Base-by-base conservation (phyloP, 2,797 vertebrate genomes). In the Kryptopterus vitreolus region DNA sequence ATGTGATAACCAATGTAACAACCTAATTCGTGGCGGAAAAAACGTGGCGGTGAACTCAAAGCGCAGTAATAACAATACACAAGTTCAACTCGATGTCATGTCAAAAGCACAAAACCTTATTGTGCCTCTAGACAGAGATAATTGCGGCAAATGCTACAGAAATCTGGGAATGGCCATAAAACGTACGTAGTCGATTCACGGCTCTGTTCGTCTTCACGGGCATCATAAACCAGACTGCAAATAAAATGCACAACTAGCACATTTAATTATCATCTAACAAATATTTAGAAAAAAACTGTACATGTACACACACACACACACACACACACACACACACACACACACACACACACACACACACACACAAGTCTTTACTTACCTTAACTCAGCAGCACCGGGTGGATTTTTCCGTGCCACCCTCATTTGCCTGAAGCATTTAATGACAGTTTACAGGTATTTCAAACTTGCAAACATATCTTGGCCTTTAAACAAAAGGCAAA, bases 401-500 rank as follows among this genome's bases (percentile, higher is more conserved):
- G 77, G 77, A 75, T 83, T 86, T 83, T 87, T 77, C n/a, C 53
- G 58, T 82, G 78, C 85, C 83, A 83, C 82, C 50, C 78, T 89
- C 82, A 87, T 91, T 88, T 92, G 87, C 77, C 88, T 93, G 90
- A 92, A 94, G 91, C 90, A 92, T 92, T 89, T 93, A 92, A 92
- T 92, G 90, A 92, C 90, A 89, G 91, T 90, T 91, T 86, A 85
- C 85, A 87, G 88, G 90, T 91, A 85, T 90, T 93, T 91, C 88
- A 91, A 82, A 91, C 89, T 92, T 92, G 84, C 88, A 90, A 88
- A 91, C 86, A 88, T 90, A 88, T 86, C 86, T 88, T 89, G 90
- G 89, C 90, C 90, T 92, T 90, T 89, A 92, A 92, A 93, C 89
- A 92, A 93, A 92, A 93, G 91, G 81, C 90, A 90, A 92, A 94